phyloP scores from a whole-genome alignment of 2,797 vertebrate genomes.

The Rhincodon typus region DNA sequence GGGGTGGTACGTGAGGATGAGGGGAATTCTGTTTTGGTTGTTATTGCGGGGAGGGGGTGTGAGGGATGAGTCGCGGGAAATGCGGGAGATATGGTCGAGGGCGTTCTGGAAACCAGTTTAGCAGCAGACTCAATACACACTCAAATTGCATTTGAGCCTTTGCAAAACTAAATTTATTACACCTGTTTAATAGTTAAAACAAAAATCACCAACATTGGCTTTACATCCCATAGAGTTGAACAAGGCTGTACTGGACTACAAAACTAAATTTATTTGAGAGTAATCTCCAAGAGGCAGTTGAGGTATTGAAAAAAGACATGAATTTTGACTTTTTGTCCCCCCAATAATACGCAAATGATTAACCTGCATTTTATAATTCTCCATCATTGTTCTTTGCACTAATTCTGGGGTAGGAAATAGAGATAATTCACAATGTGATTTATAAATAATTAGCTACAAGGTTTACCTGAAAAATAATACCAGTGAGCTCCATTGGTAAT shows the following conservation, averaged over 20 bases:
- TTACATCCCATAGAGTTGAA: not conserved
- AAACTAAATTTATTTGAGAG: not conserved
- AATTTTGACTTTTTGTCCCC: not conserved
- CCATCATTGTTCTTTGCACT: not conserved
- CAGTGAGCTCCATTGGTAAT: slow-evolving; percentile 81
- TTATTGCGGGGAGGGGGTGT: too few relatives aligned
- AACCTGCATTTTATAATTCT: not conserved
- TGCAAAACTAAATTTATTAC: not conserved
- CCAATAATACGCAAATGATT: not conserved
- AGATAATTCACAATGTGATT: not conserved
- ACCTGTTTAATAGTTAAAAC: not conserved
- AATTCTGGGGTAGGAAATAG: not conserved
- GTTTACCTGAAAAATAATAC: slow-evolving; percentile 78
- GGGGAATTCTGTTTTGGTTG: too few relatives aligned
- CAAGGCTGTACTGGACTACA: not conserved
- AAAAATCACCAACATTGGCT: not conserved
- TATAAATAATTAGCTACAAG: not conserved
- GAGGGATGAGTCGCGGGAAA: too few relatives aligned
- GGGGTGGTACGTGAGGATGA: too few relatives aligned
- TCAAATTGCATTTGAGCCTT: not conserved
- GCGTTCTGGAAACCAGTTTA: not conserved
- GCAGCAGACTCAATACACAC: not conserved
- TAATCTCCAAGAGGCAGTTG: not conserved
- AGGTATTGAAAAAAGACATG: not conserved
- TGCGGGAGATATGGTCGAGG: too few relatives aligned